Base-by-base conservation (phyloP, 1,140 invertebrate species). In the Ruditapes philippinarum region DNA sequence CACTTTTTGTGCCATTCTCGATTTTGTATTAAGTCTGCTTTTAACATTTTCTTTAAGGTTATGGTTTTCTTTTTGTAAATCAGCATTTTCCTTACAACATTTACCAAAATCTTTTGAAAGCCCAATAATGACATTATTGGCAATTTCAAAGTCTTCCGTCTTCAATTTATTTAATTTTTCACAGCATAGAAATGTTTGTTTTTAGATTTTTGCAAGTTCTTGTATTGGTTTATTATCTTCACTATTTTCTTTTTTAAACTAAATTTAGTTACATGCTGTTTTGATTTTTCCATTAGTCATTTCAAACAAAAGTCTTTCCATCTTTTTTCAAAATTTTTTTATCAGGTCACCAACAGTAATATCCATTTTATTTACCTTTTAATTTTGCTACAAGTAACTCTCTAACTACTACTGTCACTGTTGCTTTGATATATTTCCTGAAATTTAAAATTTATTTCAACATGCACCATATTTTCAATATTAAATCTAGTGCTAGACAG, bases 381-480 rank as follows among this genome's bases (percentile, higher is more conserved):
- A n/a, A 70, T 70, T 70, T 22, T 70, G 65, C 65, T 70, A 70
- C 65, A 4, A 70, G 65, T 70, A 70, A 70, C 65, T 70, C 65
- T 9, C 11, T 70, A 70, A n/a, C n/a, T n/a, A 31, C n/a, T 31
- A 70, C 65, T 70, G 65, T 70, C 65, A 70, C 65, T 70, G 65
- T 70, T 70, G 65, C 65, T 70, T 70, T 70, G 65, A 31, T 70
- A 31, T 70, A 17, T 70, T n/a, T 70, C 28, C 65, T 70, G 28
- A 70, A 70, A 70, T 70, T 70, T 36, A 70, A 9, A 70, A 70
- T 70, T 70, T 70, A 70, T 70, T 70, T 70, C 65, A 70, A 70
- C 65, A 70, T 70, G 65, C 65, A 70, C 65, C 65, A 70, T 40
- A 70, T 70, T 70, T 70, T 70, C 65, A 70, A 70, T 70, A 70